These are phyloP conservation scores for Axea sp. DNA, from an alignment of 2,888 invertebrate species.

Conservation along the genomic window DNA sequence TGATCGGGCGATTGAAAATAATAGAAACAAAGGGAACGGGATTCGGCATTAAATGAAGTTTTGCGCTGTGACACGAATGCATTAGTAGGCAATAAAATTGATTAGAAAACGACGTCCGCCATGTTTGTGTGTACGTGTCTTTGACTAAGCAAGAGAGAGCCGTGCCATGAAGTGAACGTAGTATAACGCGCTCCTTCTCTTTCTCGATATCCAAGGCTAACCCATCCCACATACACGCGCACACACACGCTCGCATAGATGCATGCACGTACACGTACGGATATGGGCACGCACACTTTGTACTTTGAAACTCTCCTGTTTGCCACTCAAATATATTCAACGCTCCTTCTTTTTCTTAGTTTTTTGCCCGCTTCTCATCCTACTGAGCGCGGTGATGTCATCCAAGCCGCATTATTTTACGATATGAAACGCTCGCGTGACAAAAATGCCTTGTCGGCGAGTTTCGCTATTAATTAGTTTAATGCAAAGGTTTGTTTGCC, in stretches of 20 bases:
- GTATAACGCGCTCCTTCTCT: constrained; percentile 62
- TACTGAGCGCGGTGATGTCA: constrained; percentile 56
- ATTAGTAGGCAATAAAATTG: constrained; percentile 44
- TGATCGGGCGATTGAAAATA: no score
- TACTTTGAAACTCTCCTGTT: constrained; percentile 61
- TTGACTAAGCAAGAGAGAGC: constrained; percentile 51
- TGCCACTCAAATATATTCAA: constrained; percentile 59
- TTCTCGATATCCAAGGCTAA: constrained; percentile 68
- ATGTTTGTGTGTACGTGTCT: constrained; percentile 58
- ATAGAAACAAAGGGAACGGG: no score
- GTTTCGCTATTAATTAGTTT: constrained; percentile 28
- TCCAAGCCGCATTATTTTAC: constrained; percentile 55
- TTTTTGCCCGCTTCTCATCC: constrained; percentile 55
- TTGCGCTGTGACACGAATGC: constrained; percentile 33
- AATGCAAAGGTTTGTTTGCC: constrained; percentile 1
- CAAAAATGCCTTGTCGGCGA: constrained; percentile 47
- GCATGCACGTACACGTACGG: constrained; percentile 6
- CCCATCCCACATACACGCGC: constrained; percentile 63
- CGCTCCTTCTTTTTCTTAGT: constrained; percentile 43
- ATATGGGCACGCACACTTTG: no score
- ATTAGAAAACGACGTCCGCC: constrained; percentile 55
- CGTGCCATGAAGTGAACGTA: constrained; percentile 63
- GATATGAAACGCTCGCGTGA: constrained; percentile 44
- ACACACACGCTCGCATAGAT: neutral
- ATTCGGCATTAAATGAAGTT: no score